Conservation (phyloP, 2,113 vertebrate genomes). For the Pongo abelii region DNA sequence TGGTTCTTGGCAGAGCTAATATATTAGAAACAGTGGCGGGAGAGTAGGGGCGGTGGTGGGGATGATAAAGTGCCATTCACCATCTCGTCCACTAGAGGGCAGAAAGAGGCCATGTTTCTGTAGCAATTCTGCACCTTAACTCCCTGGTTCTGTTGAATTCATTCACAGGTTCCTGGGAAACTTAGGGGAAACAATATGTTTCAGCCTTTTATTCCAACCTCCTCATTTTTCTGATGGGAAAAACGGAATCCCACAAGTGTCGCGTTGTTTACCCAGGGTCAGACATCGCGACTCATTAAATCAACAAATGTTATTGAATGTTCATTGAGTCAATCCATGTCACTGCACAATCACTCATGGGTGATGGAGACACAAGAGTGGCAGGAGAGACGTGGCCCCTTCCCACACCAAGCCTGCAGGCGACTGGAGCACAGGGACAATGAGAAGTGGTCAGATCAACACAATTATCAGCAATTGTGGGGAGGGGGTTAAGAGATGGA, state of each 20-base stretch:
- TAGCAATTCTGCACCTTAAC: background rate
- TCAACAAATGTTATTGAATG: background rate
- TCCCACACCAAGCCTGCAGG: no score
- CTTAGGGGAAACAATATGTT: background rate
- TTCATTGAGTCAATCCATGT: background rate
- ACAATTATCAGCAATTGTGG: background rate
- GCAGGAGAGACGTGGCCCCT: background rate
- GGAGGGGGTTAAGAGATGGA: accelerated
- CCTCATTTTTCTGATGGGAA: background rate
- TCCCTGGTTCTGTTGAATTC: accelerated
- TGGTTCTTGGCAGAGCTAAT: background rate
- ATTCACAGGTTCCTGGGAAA: background rate
- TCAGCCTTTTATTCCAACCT: background rate
- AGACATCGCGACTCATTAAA: background rate
- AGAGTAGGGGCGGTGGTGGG: no score
- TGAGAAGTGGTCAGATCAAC: background rate
- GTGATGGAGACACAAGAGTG: accelerated
- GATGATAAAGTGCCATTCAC: background rate
- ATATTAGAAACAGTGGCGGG: accelerated
- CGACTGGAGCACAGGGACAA: background rate
- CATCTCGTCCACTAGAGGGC: background rate
- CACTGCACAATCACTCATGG: accelerated
- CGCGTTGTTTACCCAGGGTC: background rate
- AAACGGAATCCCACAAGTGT: background rate
- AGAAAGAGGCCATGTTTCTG: background rate